phyloP scores from a whole-genome alignment of 2,113 vertebrate species.

The Callipepla californica region DNA sequence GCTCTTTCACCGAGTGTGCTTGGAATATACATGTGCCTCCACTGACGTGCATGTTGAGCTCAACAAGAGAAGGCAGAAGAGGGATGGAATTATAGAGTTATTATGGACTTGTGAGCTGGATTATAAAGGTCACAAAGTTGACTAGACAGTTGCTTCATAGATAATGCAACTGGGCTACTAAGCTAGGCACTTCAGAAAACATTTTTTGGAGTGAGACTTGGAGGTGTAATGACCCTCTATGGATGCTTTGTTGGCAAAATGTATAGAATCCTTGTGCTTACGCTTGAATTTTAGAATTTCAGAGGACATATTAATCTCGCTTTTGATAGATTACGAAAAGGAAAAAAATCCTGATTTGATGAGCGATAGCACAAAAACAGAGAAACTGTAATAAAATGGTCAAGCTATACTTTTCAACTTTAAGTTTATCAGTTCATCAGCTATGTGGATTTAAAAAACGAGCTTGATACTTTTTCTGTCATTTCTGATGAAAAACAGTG shows the following conservation, averaged over 20 bases:
- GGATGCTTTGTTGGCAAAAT: background rate
- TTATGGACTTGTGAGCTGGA: background rate
- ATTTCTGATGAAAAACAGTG: slow-evolving; percentile 67
- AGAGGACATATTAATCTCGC: background rate
- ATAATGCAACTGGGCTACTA: background rate
- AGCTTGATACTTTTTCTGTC: slow-evolving; percentile 53
- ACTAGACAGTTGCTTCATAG: background rate
- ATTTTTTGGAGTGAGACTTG: background rate
- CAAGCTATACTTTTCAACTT: slow-evolving; percentile 1
- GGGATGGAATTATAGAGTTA: background rate
- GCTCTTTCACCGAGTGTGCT: rapidly evolving
- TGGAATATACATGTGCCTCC: rapidly evolving
- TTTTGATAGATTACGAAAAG: slow-evolving; percentile 7
- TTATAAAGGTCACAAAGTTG: rapidly evolving
- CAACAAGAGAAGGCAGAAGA: background rate
- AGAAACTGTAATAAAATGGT: background rate
- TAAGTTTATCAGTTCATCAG: slow-evolving; percentile 50
- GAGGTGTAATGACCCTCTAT: background rate
- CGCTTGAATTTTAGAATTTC: background rate
- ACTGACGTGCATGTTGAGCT: background rate
- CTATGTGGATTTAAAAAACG: background rate
- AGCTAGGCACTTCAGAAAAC: background rate
- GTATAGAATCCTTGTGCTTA: background rate
- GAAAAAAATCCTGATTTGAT: slow-evolving; percentile 9
- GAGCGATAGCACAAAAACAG: background rate